Evolutionary conservation across 2,113 vertebrate genomes (phyloP), one percentile per base, ranked within the genome.

Genomic region (Ondatra zibethicus): DNA sequence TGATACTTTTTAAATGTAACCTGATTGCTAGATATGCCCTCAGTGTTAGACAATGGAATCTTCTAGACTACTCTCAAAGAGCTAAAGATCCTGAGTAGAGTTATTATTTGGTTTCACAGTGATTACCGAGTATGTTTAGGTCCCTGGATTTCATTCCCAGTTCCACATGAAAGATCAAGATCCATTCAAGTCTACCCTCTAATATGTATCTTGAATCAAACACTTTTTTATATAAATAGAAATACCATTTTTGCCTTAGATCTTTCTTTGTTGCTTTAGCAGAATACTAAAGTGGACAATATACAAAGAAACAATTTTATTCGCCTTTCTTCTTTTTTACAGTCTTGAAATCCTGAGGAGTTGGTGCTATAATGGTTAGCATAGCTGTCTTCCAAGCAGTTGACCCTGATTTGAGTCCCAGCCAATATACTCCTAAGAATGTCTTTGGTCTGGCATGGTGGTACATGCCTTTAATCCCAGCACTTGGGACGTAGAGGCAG

Each of bases 151-250:
- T 12, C 42, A 70, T 25, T 36, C 14, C 19, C 0, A 23, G 7
- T 42, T 70, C 19, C 21, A 23, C 17, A 8, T 36, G n/a, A 87
- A 68, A 87, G 19, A 36, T 65, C 29, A 68, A 70, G 45, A 68
- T 68, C 45, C 84, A 68, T 68, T 68, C 33, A 70, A 21, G 50
- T 70, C 65, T 87, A 70, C 10, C 11, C 10, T 50, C 29, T 93
- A 50, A 72, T 61, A 77, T 52, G 88, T 61, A 94, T 33, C 29
- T 95, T 73, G 27, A 94, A 8, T 39, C 50, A 82, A 93, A 68
- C 9, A 8, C 27, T 33, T 36, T 63, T 66, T 85, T n/a, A 61
- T 80, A 8, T 55, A 94, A 88, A 14, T 23, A 80, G 76, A 94
- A 92, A 80, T 16, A 63, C 91, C 27, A 66, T 36, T 89, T 95